Evolutionary conservation across 2,797 vertebrate genomes (phyloP).

Genomic region (Acanthiza pusilla): DNA sequence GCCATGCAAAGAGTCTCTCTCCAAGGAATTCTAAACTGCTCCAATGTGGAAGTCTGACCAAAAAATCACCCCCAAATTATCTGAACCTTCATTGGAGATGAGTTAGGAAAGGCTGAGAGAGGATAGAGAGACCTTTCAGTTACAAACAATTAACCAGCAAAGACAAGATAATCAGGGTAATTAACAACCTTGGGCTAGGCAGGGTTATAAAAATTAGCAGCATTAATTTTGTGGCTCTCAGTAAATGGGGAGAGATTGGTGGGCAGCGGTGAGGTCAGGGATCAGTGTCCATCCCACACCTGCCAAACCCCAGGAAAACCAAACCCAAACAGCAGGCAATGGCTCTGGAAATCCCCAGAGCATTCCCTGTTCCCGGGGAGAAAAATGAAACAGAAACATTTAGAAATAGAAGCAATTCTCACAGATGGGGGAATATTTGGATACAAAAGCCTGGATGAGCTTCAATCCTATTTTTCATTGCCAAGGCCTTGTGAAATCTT

Average conservation of each 20-base stretch:
- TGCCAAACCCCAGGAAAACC: not conserved
- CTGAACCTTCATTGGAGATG: not conserved
- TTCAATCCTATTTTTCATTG: not conserved
- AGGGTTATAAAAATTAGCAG: constrained; percentile 1
- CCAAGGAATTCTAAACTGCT: not conserved
- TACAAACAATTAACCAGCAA: constrained; percentile 1
- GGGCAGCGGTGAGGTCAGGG: not conserved
- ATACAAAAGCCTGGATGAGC: not conserved
- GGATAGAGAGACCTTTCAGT: not conserved
- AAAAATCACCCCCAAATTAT: not conserved
- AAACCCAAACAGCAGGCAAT: not conserved
- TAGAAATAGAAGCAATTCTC: not conserved
- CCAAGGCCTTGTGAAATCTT: not conserved
- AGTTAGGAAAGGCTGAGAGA: not conserved
- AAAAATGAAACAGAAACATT: not conserved
- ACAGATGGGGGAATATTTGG: not conserved
- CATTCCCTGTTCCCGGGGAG: not conserved
- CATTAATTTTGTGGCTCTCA: not conserved
- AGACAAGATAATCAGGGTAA: constrained; percentile 42
- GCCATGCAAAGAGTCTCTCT: not conserved
- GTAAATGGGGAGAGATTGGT: not conserved
- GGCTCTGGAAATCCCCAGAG: not conserved
- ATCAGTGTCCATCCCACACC: not conserved
- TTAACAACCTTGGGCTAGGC: not conserved
- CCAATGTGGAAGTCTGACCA: rapidly evolving